These are phyloP conservation scores for Penaeus japonicus DNA, from an alignment of 1,140 invertebrate species.

Conservation along the genomic window DNA sequence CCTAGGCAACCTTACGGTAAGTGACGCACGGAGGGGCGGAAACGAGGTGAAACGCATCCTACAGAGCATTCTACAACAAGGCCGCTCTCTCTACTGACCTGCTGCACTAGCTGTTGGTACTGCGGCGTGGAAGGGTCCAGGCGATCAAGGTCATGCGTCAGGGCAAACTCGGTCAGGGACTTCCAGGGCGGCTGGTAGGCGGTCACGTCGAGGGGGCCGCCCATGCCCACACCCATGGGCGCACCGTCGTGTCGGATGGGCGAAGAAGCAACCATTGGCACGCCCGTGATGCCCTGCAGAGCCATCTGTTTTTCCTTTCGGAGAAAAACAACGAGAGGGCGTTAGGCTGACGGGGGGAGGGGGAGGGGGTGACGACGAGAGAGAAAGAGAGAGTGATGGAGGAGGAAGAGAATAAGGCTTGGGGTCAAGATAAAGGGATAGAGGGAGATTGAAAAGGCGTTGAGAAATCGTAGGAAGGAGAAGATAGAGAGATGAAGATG, in stretches of 20 bases:
- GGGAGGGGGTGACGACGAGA: background rate
- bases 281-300: slow-evolving; percentile 75
- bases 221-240: slow-evolving; percentile 53
- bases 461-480: background rate
- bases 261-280: slow-evolving; percentile 95
- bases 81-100: slow-evolving; percentile 71
- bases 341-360: background rate
- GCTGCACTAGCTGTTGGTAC: slow-evolving; percentile 95
- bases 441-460: no score
- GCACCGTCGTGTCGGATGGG: slow-evolving; percentile 69
- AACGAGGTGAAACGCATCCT: background rate
- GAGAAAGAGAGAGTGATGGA: background rate
- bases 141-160: slow-evolving; percentile 89
- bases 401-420: background rate
- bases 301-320: slow-evolving; percentile 59
- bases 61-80: background rate
- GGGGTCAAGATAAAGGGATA: background rate
- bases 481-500: background rate
- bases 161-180: slow-evolving; percentile 91
- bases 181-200: slow-evolving; percentile 98
- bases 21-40: no score
- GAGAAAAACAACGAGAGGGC: background rate
- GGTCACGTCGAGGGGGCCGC: slow-evolving; percentile 82
- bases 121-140: slow-evolving; percentile 85
- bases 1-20: no score